Evolutionary conservation across 2,113 vertebrate species (phyloP), one percentile per base, ranked within the genome.

Genomic region (Burhinus bistriatus): DNA sequence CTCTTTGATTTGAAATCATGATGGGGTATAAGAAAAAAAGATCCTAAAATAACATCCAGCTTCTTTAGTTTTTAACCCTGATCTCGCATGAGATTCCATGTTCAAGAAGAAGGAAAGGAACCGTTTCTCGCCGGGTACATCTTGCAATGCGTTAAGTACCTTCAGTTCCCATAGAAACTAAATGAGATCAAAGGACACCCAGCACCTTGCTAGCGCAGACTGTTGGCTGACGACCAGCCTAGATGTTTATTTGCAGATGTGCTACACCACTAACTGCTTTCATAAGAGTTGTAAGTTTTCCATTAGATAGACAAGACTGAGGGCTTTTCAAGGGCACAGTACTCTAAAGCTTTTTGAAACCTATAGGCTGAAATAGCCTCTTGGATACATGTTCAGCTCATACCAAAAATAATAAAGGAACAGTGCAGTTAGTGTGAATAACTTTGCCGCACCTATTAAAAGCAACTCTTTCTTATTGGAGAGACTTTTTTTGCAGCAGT

Each of bases 81-180:
- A n/a, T 78, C 68, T 84, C 16, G 0, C 15, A 32, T 58, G n/a
- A 84, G 42, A 70, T 59, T 65, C 64, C 29, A 9, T 19, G 26
- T 58, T 77, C 49, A 29, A 58, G 18, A 2, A 0, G 51, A 80
- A 86, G 14, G 51, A 86, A 69, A 73, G 25, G 55, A 84, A 42
- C 2, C 5, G 34, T 87, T 95, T 83, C 59, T 70, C 90, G 34
- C 54, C 2, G 15, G 69, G 57, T 68, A 34, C 18, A 34, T 79
- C 87, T 65, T 76, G 57, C 66, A 77, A 19, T 10, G 22, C 51
- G 25, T 44, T 57, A 25, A 58, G 36, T 66, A 62, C 47, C 62
- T 87, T 70, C 71, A 70, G 90, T 94, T 94, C 92, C 93, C 71
- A 88, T 55, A 92, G 87, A 97, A 96, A 90, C 79, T 27, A 45